Conservation (phyloP, 2,888 invertebrate genomes). For the Nyleta sp. region DNA sequence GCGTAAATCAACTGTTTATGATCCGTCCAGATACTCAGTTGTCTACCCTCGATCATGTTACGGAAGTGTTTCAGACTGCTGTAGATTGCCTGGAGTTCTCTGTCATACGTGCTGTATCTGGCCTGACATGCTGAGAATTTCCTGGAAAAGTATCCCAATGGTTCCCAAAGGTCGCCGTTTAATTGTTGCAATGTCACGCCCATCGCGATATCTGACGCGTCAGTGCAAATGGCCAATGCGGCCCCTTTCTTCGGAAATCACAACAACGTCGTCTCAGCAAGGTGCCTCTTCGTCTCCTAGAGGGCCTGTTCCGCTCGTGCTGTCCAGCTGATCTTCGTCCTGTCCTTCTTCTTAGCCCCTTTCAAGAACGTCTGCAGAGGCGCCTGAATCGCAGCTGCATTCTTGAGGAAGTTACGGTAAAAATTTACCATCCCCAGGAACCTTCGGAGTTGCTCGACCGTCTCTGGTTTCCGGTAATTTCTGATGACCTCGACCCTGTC, state of each 20-base stretch:
- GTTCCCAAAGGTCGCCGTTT: conserved; percentile 17
- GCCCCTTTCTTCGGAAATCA: background rate
- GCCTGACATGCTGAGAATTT: background rate
- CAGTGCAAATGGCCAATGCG: background rate
- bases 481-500: background rate
- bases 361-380: background rate
- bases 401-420: background rate
- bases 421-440: conserved; percentile 13
- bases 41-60: conserved; percentile 5
- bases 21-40: background rate
- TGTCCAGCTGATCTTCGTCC: conserved; percentile 1
- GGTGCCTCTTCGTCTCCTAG: background rate
- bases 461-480: background rate
- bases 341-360: background rate
- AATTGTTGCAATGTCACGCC: conserved; percentile 46
- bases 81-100: conserved; percentile 42
- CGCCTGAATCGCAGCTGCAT: background rate
- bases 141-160: conserved; percentile 45
- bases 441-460: background rate
- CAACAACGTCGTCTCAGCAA: background rate
- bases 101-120: conserved; percentile 39
- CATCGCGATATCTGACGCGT: conserved; percentile 41
- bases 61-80: conserved; percentile 31
- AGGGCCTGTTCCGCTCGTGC: background rate
- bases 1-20: background rate